Base-by-base conservation (phyloP, 2,797 vertebrate species). In the Coccyzus lansbergi region DNA sequence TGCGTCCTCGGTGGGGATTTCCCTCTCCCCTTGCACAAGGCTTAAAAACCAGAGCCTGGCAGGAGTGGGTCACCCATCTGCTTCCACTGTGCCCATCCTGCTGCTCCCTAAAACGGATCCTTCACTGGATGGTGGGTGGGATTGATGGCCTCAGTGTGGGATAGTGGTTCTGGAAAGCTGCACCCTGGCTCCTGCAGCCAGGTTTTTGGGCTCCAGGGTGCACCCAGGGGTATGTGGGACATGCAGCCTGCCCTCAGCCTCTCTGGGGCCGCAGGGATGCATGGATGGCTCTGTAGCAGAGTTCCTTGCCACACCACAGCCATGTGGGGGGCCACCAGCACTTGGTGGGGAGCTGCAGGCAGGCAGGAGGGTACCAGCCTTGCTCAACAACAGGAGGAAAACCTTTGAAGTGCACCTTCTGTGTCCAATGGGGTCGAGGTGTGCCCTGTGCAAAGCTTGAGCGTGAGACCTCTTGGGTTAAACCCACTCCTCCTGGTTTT, bases 371-470 rank as follows among this genome's bases (percentile, higher is more conserved):
- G 56, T 29, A 9, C 18, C 11, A 1, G 44, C 26, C 13, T 24
- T 10, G 26, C 31, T 40, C 1, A 3, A 7, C 15, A 33, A 15
- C 2, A 4, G 58, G 22, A 26, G 48, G 25, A 28, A 2, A 10
- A 3, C 6, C 15, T 22, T 7, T 5, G 0, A 33, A 28, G 44
- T 4, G 31, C 22, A 3, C 4, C 26, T 33, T 9, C 52, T 3
- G 0, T 4, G 10, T 7, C 0, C 0, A 2, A 1, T 2, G 8
- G 18, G 64, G n/a, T 38, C 0, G 1, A 25, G 34, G 48, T 21
- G 53, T 25, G 51, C 65, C 17, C 26, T 13, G 33, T 6, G 29
- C 5, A 9, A 15, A 42, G 67, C 34, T 18, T 5, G 24, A 24
- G 40, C 3, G 51, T 8, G 1, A 46, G 29, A 16, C 34, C 42